These are phyloP conservation scores for Amblyopsis hoosieri DNA, from an alignment of 2,797 vertebrate genomes.

Conservation along the genomic window DNA sequence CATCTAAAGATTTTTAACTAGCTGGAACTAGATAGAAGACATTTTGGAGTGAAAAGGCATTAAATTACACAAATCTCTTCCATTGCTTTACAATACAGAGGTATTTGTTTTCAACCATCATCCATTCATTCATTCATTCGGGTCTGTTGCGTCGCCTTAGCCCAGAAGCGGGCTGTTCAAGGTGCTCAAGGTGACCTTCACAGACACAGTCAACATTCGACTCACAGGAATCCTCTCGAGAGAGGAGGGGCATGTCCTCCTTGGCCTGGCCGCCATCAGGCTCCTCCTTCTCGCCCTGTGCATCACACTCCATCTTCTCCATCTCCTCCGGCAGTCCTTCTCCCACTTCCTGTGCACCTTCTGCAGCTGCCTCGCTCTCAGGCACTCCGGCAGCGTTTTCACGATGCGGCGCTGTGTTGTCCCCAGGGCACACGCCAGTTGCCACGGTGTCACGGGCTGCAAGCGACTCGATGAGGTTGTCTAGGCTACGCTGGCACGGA, in stretches of 20 bases:
- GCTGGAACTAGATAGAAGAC: too few relatives aligned
- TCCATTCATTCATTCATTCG: constrained; percentile 63
- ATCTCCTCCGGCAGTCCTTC: constrained; percentile 33
- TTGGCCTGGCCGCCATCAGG: constrained; percentile 40
- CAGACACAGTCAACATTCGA: constrained; percentile 57
- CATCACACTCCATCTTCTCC: not conserved
- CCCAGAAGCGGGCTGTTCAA: constrained; percentile 45
- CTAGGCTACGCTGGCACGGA: constrained; percentile 80
- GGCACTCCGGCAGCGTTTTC: not conserved
- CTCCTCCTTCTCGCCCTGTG: constrained; percentile 5
- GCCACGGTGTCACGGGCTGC: constrained; percentile 56
- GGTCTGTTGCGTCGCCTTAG: constrained; percentile 82
- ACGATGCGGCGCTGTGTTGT: not conserved
- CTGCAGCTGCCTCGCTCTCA: constrained; percentile 21
- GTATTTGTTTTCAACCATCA: not conserved
- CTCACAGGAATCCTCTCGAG: constrained; percentile 53
- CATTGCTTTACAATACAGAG: constrained; percentile 15
- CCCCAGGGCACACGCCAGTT: constrained; percentile 7
- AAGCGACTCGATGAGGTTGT: constrained; percentile 85
- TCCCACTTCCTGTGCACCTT: constrained; percentile 39
- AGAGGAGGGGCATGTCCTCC: constrained; percentile 48
- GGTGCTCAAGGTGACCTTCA: constrained; percentile 27
- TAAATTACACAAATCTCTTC: constrained; percentile 21
- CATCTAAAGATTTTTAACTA: too few relatives aligned
- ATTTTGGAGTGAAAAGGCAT: constrained; percentile 46